Evolutionary conservation across 2,113 vertebrate species (phyloP).

Genomic region (Mobula birostris): DNA sequence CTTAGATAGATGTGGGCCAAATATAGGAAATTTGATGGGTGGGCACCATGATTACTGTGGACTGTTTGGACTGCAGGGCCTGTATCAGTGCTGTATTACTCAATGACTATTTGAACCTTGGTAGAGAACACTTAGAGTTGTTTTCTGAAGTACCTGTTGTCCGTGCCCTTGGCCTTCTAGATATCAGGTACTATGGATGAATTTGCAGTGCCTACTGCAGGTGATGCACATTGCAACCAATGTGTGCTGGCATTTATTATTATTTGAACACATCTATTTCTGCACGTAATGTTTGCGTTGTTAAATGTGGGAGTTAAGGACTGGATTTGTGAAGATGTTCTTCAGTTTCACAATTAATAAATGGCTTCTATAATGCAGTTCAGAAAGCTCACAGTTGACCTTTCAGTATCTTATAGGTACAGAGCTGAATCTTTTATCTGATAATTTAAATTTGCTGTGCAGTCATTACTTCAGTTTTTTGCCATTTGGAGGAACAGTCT

Average conservation of each 20-base stretch:
- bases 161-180: background rate
- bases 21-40: too few relatives aligned
- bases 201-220: background rate
- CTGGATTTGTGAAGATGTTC: background rate
- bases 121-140: background rate
- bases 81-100: too few relatives aligned
- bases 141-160: background rate
- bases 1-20: too few relatives aligned
- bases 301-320: background rate
- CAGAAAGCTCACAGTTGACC: too few relatives aligned
- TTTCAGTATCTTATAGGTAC: background rate
- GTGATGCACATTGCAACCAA: background rate
- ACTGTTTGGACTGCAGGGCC: too few relatives aligned
- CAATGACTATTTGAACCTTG: too few relatives aligned
- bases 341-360: too few relatives aligned
- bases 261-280: background rate
- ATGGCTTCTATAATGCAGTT: too few relatives aligned
- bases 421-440: background rate
- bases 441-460: background rate
- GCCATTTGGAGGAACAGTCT: background rate
- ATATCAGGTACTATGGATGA: background rate
- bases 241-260: background rate
- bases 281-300: too few relatives aligned
- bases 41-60: too few relatives aligned
- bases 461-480: background rate